phyloP scores from a whole-genome alignment of 2,113 vertebrate genomes.

The Athene cunicularia region DNA sequence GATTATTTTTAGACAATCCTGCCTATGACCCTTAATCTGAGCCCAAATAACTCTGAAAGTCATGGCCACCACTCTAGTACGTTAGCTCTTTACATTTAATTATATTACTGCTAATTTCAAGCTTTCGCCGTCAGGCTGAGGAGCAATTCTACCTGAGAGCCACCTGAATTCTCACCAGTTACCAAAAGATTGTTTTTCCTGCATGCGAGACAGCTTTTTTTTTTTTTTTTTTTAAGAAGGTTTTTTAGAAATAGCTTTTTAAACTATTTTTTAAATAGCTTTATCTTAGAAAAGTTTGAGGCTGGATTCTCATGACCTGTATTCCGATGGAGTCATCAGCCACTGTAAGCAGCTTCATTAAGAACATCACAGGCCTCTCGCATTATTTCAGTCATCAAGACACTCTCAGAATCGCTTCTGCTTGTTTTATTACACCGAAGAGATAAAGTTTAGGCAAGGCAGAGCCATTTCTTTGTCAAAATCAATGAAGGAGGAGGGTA shows the following conservation, averaged over 20 bases:
- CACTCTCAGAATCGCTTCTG: background rate
- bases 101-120: background rate
- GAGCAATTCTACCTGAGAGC: background rate
- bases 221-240: background rate
- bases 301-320: background rate
- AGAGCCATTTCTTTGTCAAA: background rate
- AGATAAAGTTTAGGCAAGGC: background rate
- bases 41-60: background rate
- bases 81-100: background rate
- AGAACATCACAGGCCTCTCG: background rate
- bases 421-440: background rate
- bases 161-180: background rate
- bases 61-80: fast-evolving
- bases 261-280: background rate
- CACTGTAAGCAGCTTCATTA: background rate
- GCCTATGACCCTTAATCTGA: background rate
- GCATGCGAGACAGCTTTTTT: background rate
- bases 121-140: background rate
- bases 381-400: background rate
- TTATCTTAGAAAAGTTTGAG: background rate
- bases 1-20: background rate
- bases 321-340: background rate
- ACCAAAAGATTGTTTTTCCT: background rate
- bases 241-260: too few relatives aligned
- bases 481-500: background rate